Evolutionary conservation across 2,888 invertebrate species (phyloP).

Genomic region (Cosmopolites sordidus): DNA sequence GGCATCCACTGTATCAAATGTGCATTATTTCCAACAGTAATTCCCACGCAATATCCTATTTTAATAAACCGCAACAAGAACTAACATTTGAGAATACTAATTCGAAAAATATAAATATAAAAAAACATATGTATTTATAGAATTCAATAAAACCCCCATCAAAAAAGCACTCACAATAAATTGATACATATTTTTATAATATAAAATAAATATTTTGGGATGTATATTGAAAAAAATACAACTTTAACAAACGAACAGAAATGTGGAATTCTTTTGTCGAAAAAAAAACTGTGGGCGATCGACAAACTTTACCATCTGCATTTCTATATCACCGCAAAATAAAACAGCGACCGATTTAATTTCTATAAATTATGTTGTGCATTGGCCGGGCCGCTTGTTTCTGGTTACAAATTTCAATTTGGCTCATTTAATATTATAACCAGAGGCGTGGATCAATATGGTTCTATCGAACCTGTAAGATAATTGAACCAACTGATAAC

Average conservation of each 20-base stretch:
- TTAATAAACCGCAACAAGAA: not conserved
- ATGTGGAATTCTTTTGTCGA: not conserved
- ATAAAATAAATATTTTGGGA: not conserved
- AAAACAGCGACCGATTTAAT: not conserved
- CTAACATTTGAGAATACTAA: not conserved
- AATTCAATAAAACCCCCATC: not conserved
- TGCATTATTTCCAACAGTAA: too few species aligned
- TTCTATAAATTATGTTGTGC: constrained; percentile 1
- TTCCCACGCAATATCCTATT: not conserved
- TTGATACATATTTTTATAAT: too few species aligned
- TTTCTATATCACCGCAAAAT: not conserved
- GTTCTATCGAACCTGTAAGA: too few species aligned
- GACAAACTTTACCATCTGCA: not conserved
- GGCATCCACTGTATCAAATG: too few species aligned
- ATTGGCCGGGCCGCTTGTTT: not conserved
- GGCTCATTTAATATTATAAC: not conserved
- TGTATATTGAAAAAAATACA: not conserved
- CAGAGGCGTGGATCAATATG: not conserved
- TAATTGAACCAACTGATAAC: too few species aligned
- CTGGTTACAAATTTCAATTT: not conserved
- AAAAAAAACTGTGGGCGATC: not conserved
- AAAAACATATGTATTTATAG: not conserved
- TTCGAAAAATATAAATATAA: not conserved
- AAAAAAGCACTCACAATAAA: too few species aligned
- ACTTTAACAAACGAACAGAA: too few species aligned